Evolutionary conservation across 2,113 vertebrate genomes (phyloP).

Genomic region (Phylloscopus whistleri): DNA sequence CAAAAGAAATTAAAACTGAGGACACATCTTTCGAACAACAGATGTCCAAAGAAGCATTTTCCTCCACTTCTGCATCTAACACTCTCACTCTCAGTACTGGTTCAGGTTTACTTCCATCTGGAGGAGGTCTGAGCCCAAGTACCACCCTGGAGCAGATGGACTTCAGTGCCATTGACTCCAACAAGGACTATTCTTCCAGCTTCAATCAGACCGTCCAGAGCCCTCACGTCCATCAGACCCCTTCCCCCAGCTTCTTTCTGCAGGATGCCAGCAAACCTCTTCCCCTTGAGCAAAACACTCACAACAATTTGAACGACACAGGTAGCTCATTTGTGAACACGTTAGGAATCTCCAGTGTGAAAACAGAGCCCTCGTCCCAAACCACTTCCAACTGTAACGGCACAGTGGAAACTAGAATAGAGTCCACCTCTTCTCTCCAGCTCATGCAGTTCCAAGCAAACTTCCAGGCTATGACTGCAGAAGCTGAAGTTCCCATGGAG

Average conservation of each 20-base stretch:
- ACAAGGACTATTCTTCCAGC: constrained; percentile 89
- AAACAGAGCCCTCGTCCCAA: constrained; percentile 87
- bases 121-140: constrained; percentile 95
- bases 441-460: constrained; percentile 95
- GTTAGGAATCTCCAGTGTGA: constrained; percentile 77
- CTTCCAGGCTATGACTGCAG: constrained; percentile 84
- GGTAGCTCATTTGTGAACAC: constrained; percentile 72
- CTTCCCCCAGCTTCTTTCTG: constrained; percentile 96
- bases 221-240: constrained; percentile 90
- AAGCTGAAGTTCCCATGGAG: constrained; percentile 84
- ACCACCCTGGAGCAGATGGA: constrained; percentile 99
- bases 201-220: constrained; percentile 90
- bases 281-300: constrained; percentile 75
- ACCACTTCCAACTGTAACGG: constrained; percentile 88
- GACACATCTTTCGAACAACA: constrained; percentile 99
- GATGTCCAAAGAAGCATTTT: constrained; percentile 89
- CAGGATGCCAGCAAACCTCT: constrained; percentile 87
- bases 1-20: constrained; percentile 96
- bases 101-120: constrained; percentile 89
- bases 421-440: constrained; percentile 86
- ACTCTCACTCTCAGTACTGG: constrained; percentile 84
- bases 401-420: constrained; percentile 80
- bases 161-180: constrained; percentile 97
- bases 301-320: constrained; percentile 75
- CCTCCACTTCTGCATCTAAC: constrained; percentile 80